Conservation (phyloP, 2,888 invertebrate species). For the Cheilosia grossa region DNA sequence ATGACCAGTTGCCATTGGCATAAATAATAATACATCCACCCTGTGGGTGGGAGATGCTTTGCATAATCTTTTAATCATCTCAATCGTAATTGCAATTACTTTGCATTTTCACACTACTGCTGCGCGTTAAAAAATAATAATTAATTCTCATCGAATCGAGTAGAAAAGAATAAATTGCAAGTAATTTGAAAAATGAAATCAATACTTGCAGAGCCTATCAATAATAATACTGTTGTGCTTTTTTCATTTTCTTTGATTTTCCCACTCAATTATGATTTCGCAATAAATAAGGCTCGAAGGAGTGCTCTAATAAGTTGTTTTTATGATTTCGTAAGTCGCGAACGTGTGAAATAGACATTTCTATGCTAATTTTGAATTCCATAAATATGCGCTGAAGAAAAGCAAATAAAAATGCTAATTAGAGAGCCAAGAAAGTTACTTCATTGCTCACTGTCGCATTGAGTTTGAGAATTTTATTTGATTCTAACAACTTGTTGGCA, state of each 20-base stretch:
- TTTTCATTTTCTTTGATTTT: neutral
- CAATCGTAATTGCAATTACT: constrained; percentile 49
- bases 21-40: constrained; percentile 37
- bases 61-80: constrained; percentile 51
- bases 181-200: constrained; percentile 60
- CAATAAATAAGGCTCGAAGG: constrained; percentile 49
- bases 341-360: constrained; percentile 66
- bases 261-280: constrained; percentile 18
- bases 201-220: constrained; percentile 57
- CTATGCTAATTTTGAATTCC: constrained; percentile 51
- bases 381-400: constrained; percentile 24
- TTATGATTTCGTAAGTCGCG: constrained; percentile 3
- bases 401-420: constrained; percentile 56
- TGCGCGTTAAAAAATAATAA: constrained; percentile 1
- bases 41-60: constrained; percentile 60
- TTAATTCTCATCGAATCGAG: constrained; percentile 28
- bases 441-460: constrained; percentile 53
- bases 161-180: constrained; percentile 30
- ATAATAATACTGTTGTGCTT: neutral
- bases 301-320: constrained; percentile 34
- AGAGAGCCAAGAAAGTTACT: constrained; percentile 32
- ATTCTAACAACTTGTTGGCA: constrained; percentile 61
- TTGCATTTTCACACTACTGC: constrained; percentile 37
- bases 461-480: constrained; percentile 27
- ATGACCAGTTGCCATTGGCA: constrained; percentile 2